Evolutionary conservation across 2,113 vertebrate genomes (phyloP), one percentile per base, ranked within the genome.

Genomic region (Atrichornis clamosus): DNA sequence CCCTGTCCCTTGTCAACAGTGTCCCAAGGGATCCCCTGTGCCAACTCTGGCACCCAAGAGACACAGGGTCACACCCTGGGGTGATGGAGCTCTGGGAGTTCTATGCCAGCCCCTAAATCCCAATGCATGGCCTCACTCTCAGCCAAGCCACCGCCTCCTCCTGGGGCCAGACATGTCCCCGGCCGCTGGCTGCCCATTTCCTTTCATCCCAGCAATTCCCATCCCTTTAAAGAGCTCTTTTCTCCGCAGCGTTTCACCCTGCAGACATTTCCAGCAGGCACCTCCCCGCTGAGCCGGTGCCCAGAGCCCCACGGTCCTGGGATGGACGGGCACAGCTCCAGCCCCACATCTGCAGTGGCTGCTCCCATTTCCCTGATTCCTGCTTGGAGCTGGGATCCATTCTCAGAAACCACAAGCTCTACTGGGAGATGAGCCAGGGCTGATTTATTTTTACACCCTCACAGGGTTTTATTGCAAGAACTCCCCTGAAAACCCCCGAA

Each of bases 21-120:
- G 9, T 33, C 33, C 53, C 23, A 49, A 50, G 30, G 30, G 19
- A 7, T 28, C 37, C 27, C 7, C 18, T 0, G 11, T 27, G 9
- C 42, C 42, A 6, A 1, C 41, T 17, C 26, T 46, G 68, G 30
- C n/a, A 20, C 33, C 41, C 37, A 8, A 47, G n/a, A n/a, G 13
- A 15, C 8, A 0, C 9, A 0, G 37, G 39, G 24, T 41, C 35
- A 17, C 46, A 14, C 28, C 12, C 2, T 0, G 1, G 15, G n/a
- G 5, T 6, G 52, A 17, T 3, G 35, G 58, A 60, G 8, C 60
- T n/a, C 23, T 28, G 0, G n/a, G 26, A 39, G 28, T 11, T 59
- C 86, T 35, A 9, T 8, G 13, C 22, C 47, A 39, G 37, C 22
- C 59, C 67, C 39, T 4, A 20, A 50, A 78, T 6, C 13, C 15